Evolutionary conservation across 1,140 invertebrate genomes (phyloP), one percentile per base, ranked within the genome.

Genomic region (Limonius californicus): DNA sequence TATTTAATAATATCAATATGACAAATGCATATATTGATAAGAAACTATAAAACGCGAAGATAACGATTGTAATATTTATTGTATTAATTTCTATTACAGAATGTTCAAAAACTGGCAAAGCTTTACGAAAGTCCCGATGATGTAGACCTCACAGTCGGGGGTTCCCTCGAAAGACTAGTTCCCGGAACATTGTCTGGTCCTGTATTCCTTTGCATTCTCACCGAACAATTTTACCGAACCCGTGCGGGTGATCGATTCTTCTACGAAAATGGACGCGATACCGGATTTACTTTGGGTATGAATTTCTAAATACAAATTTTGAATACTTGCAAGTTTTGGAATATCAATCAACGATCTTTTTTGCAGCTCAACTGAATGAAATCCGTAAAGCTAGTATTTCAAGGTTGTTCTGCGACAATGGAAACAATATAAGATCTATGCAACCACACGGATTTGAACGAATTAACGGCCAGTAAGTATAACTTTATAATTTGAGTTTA

Each of bases 141-240:
- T 75, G 89, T 97, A 6, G 95, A 98, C 68, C 76, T 97, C 16
- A 92, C 90, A 35, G 89, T 95, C 9, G 93, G 89, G 12, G 93
- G 88, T 7, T 85, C 91, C 0, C 76, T 94, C 14, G 95, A 98
- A 76, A 73, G 70, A 0, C 86, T 88, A 57, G 84, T 95, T 0
- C 81, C 85, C 1, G 91, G 88, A 1, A 87, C 91, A 0, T 77
- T 95, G 9, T 81, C 89, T 2, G 96, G 95, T 0, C 95, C 94
- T 1, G 97, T 94, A 0, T 97, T 96, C 80, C 82, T 92, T 1
- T 97, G 94, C 69, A 91, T 98, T 56, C 78, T 98, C 1, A 87
- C 85, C 0, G 90, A 90, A 71, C 94, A 97, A 76, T 97, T 98
- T 76, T 91, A 88, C 69, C 81, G 88, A 61, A 88, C 91, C 0